Evolutionary conservation across 2,888 invertebrate genomes (phyloP), one percentile per base, ranked within the genome.

Genomic region (Drosophila formosana): DNA sequence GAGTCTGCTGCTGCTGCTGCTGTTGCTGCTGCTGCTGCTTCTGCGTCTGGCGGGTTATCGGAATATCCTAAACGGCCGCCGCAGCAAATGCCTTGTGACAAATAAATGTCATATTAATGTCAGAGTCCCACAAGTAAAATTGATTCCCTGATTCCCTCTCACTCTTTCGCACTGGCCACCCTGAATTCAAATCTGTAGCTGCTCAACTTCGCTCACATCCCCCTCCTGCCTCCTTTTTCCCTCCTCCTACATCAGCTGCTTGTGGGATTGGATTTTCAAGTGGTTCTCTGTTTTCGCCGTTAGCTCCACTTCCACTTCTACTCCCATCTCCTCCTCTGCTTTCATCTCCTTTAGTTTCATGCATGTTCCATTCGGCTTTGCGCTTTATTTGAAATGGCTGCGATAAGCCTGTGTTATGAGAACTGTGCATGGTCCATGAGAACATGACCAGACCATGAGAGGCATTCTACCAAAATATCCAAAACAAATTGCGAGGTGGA

Each of bases 41-140:
- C 51, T 66, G 67, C 46, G 52, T 64, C 82, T 73, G 75, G 63
- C 77, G 67, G 72, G 63, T 51, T 81, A 67, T 81, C 78, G 73
- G 50, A 65, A 65, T 78, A 69, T 75, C 62, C 82, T 64, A 82
- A 71, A 72, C 63, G 71, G 65, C 62, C 64, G 72, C 72, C 72
- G 62, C 73, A 65, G 69, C 69, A 72, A 80, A 78, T 77, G 87
- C 69, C 72, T 74, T 73, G 53, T 81, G 85, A 87, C 89, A 89
- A 86, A 86, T 86, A 89, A 89, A 87, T 86, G 86, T 86, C 86
- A 89, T 74, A 86, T 86, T 86, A 89, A 88, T 84, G 86, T 86
- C 86, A 89, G 76, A 77, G 55, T 41, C 69, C 69, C 83, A 73
- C 81, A 83, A 82, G 63, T 81, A 61, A 77, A 86, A 85, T 85